These are phyloP conservation scores for Patella vulgata DNA, from an alignment of 1,140 invertebrate species.

Conservation along the genomic window DNA sequence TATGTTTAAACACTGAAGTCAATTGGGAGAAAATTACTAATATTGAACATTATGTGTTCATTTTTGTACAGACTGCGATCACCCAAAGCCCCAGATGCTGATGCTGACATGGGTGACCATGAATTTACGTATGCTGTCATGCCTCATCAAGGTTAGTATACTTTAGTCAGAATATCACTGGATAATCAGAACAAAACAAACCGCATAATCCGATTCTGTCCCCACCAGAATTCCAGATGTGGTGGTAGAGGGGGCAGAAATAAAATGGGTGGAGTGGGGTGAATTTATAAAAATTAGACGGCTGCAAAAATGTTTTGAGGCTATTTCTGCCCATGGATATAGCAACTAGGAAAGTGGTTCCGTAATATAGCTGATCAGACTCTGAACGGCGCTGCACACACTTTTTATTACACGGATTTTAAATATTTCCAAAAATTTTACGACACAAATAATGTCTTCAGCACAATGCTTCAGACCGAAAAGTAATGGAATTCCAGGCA, in stretches of 20 bases:
- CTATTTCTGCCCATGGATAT: neutral
- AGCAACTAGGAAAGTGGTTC: no score
- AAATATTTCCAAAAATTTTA: no score
- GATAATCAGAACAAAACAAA: neutral
- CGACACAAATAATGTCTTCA: no score
- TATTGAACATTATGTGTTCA: neutral
- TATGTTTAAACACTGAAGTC: neutral
- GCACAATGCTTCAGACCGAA: no score
- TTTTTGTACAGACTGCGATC: slow-evolving; percentile 62
- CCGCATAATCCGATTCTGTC: neutral
- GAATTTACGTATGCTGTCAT: slow-evolving; percentile 69
- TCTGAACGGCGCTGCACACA: no score
- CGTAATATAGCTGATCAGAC: no score
- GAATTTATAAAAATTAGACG: neutral
- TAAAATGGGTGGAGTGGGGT: neutral
- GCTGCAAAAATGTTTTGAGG: neutral
- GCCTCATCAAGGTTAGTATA: slow-evolving; percentile 67
- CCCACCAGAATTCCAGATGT: neutral
- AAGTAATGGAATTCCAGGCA: no score
- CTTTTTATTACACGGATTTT: no score
- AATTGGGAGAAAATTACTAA: neutral
- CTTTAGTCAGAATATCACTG: neutral
- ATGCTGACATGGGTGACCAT: slow-evolving; percentile 70
- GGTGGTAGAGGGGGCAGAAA: neutral
- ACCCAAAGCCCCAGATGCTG: slow-evolving; percentile 69